Percentiles rank a stretch among this genome's conserved stretches.
Conservation (phyloP, 30 jellyfish, hydroid and myxozoan species). For the Sanderia malayensis region DNA sequence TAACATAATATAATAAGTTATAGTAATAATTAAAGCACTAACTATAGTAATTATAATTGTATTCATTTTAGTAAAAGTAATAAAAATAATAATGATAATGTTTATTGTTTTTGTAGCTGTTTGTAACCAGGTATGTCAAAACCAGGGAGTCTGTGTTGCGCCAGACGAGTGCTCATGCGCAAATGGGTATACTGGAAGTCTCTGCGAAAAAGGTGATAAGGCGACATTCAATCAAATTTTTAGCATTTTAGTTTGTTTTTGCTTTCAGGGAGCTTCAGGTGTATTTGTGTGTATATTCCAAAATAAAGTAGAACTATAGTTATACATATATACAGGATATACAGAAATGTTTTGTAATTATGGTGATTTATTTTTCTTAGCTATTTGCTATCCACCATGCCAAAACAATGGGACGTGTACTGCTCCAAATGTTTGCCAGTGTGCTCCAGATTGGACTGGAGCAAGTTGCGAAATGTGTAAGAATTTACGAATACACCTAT, state of each 20-base stretch:
- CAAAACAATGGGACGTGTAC: slow-evolving; percentile 19
- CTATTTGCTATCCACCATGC: slow-evolving; percentile 26
- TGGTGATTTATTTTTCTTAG: slow-evolving; percentile 5
- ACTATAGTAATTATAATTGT: too few species aligned
- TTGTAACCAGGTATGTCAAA: not conserved
- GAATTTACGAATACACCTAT: not conserved
- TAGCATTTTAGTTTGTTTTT: not conserved
- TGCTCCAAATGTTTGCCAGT: slow-evolving; percentile 34
- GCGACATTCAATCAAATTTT: too few species aligned
- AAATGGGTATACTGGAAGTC: not conserved
- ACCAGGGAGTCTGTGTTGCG: slow-evolving; percentile 9
- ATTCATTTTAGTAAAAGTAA: too few species aligned
- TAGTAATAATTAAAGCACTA: too few species aligned
- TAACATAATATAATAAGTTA: too few species aligned
- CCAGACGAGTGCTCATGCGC: not conserved
- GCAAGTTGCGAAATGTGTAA: slow-evolving; percentile 4
- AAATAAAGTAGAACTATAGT: too few species aligned
- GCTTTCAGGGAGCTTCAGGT: too few species aligned
- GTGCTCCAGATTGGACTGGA: slow-evolving; percentile 14
- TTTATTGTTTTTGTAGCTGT: slow-evolving; percentile 2
- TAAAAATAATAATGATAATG: too few species aligned
- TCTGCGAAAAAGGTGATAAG: not conserved
- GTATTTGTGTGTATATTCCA: too few species aligned
- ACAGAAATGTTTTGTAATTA: too few species aligned
- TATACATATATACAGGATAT: too few species aligned